Base-by-base conservation (phyloP, 2,888 invertebrate species). In the Tetanocera ferruginea region DNA sequence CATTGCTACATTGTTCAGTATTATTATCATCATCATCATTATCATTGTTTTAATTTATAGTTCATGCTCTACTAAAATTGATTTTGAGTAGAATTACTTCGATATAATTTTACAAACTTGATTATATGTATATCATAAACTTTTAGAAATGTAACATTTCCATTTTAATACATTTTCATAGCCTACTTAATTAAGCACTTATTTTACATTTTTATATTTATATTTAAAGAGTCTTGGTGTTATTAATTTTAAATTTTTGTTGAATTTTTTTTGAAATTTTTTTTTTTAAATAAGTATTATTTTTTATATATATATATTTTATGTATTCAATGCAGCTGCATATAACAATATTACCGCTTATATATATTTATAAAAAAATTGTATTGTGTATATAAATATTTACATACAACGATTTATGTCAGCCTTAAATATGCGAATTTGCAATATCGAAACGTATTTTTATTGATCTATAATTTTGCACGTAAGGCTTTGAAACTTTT, bases 371-470 rank as follows among this genome's bases (percentile, higher is more conserved):
- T 23, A 64, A 14, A 37, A n/a, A 31, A 66, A 34, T 34, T 37
- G 31, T 64, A 17, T 51, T 28, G 25, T 51, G 14, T n/a, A 57
- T 55, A 19, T 28, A n/a, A 28, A 1, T n/a, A n/a, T 17, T 52
- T 11, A 37, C 34, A 43, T 67, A 43, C 11, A 67, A 28, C 25
- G 66, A 25, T 34, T 60, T 43, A 78, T 76, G 62, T 78, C 75
- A 78, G 78, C 75, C 75, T 78, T 78, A 31, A 75, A 60, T 62
- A 75, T 66, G 37, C 37, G 71, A 64, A 67, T 64, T 31, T 64
- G 64, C 64, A 51, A 17, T 52, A 69, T 69, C 51, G 49, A 31
- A 69, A 66, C 5, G 37, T 19, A 43, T 34, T 11, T 66, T n/a
- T 49, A 69, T 43, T 69, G 49, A 51, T 23, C 51, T 69, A 51